phyloP scores from a whole-genome alignment of 2,797 vertebrate genomes.

The Morus bassanus region DNA sequence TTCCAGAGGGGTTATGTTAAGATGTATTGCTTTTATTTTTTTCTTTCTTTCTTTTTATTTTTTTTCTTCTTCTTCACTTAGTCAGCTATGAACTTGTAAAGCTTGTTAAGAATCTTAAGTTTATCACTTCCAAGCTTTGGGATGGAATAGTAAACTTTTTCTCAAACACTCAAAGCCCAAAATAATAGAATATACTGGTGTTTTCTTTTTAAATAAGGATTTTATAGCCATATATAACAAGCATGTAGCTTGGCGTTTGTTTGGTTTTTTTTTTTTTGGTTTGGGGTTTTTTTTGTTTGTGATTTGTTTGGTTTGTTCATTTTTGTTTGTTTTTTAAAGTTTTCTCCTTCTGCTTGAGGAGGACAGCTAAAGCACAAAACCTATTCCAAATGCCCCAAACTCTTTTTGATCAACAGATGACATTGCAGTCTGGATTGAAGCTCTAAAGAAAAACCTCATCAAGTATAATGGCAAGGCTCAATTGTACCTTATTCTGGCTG shows the following conservation, averaged over 20 bases:
- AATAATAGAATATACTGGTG: neutral
- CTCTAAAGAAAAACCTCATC: neutral
- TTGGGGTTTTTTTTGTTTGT: neutral
- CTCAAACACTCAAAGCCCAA: neutral
- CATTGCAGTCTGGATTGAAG: neutral
- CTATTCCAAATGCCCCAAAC: neutral
- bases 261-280: neutral
- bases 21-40: neutral
- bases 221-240: neutral
- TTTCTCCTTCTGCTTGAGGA: neutral
- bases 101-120: neutral
- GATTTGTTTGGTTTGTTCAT: neutral
- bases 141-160: neutral
- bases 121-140: neutral
- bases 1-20: neutral
- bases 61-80: neutral
- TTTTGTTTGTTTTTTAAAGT: neutral
- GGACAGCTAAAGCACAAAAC: neutral
- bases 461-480: neutral
- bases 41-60: too few species aligned
- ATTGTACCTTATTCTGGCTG: neutral
- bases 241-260: neutral
- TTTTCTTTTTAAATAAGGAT: neutral
- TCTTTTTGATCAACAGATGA: neutral
- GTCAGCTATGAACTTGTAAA: neutral